Base-by-base conservation (phyloP, 2,113 vertebrate species). In the Gallinago paraguaiae region DNA sequence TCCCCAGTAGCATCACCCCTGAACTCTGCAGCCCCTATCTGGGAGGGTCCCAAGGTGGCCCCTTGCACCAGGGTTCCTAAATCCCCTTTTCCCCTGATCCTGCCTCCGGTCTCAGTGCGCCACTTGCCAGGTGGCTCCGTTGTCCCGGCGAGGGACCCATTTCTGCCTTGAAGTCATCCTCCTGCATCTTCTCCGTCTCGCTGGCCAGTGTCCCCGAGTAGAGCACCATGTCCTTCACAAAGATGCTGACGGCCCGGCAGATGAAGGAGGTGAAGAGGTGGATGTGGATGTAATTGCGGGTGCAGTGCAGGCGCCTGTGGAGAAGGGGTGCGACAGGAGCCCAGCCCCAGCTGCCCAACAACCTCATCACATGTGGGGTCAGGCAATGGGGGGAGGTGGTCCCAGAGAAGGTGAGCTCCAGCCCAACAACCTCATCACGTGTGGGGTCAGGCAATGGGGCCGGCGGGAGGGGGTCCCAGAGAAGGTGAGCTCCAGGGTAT, bases 211-310 rank as follows among this genome's bases (percentile, higher is more conserved):
- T 22, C 30, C 82, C 92, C 0, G 98, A 97, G 96, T 99, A 98
- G 67, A 99, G 98, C 74, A 99, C 98, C 8, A 97, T 17, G 11
- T 99, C 99, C 96, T 99, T 99, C 67, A 99, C 95, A 6, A 99
- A 99, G 95, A 99, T 99, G 96, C 99, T 99, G 85, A 98, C 82
- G 0, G 99, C 99, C 30, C 99, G 98, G 94, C 98, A 99, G 77
- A 99, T 98, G 97, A 99, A 99, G 92, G 99, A 99, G 57, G 98
- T 88, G 94, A 99, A 99, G 87, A 99, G 99, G 94, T 99, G 98
- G 31, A 99, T 95, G 86, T 99, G 99, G 98, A 99, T 99, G 98
- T 98, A 99, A 80, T 99, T 99, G 57, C 99, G 98, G 3, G 99
- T 99, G 97, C 99, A 99, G 97, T 99, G 99, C 68, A 99, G 98